phyloP scores from a whole-genome alignment of 2,888 invertebrate species.

The Nemurella pictetii region DNA sequence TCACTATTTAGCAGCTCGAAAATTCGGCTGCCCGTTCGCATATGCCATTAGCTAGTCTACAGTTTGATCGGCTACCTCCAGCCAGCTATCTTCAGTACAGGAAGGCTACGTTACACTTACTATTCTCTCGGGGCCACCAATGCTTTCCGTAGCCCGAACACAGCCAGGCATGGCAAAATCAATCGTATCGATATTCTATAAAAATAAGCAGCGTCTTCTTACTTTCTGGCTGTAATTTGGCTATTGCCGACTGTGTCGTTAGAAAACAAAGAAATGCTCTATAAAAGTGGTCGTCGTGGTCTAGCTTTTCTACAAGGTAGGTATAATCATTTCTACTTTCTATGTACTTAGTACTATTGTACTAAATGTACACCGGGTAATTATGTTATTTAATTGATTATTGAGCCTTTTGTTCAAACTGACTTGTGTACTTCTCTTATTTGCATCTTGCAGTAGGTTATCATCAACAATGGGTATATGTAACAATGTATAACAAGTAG shows the following conservation, averaged over 20 bases:
- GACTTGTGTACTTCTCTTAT: slow-evolving; percentile 42
- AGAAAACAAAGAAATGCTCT: slow-evolving; percentile 41
- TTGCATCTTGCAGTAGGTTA: slow-evolving; percentile 22
- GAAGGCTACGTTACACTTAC: slow-evolving; percentile 37
- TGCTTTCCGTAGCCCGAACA: slow-evolving; percentile 41
- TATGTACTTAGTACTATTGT: slow-evolving; percentile 37
- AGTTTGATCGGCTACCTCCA: neutral
- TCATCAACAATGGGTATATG: slow-evolving; percentile 44
- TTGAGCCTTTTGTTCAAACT: slow-evolving; percentile 44
- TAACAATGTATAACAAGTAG: slow-evolving; percentile 45
- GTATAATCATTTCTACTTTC: slow-evolving; percentile 12
- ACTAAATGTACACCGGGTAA: slow-evolving; percentile 39
- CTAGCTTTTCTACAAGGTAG: slow-evolving; percentile 31
- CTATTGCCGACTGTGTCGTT: slow-evolving; percentile 39
- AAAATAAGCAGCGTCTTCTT: slow-evolving; percentile 42
- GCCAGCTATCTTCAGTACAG: slow-evolving; percentile 25
- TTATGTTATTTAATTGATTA: slow-evolving; percentile 29
- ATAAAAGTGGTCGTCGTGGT: slow-evolving; percentile 40
- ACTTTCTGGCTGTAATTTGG: slow-evolving; percentile 38
- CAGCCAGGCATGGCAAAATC: slow-evolving; percentile 44
- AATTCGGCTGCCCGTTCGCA: neutral
- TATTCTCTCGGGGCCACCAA: neutral
- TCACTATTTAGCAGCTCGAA: neutral
- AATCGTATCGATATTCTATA: slow-evolving; percentile 41
- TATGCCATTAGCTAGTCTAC: neutral